These are phyloP conservation scores for Idaea straminata DNA, from an alignment of 2,888 invertebrate genomes.

Conservation along the genomic window DNA sequence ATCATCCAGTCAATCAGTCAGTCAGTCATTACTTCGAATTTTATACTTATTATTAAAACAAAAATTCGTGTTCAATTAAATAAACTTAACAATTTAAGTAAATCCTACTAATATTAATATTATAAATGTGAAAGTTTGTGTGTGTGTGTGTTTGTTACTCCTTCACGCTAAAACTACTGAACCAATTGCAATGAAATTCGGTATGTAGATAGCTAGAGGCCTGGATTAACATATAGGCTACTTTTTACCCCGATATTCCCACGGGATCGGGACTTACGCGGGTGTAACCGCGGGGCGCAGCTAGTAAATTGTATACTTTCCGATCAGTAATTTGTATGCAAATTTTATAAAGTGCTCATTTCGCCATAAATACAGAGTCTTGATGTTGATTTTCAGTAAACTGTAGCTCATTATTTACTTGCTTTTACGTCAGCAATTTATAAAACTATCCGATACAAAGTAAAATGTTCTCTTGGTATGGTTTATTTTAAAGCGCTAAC, in stretches of 20 bases:
- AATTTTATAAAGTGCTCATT: not conserved
- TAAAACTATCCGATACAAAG: not conserved
- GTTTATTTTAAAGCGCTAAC: not conserved
- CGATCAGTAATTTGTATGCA: not conserved
- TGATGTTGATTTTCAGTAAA: constrained; percentile 1
- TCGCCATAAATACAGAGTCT: not conserved
- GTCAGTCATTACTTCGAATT: not conserved
- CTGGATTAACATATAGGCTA: too few relatives aligned
- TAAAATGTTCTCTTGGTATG: not conserved
- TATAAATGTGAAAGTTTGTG: too few relatives aligned
- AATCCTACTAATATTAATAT: too few relatives aligned
- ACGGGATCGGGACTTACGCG: too few relatives aligned
- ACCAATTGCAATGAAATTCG: too few relatives aligned
- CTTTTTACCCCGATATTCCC: too few relatives aligned
- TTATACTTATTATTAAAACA: not conserved
- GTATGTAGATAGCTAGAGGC: too few relatives aligned
- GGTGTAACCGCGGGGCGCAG: too few relatives aligned
- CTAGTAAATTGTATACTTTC: too few relatives aligned
- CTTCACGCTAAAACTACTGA: too few relatives aligned
- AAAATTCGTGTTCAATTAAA: not conserved
- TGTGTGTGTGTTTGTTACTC: too few relatives aligned
- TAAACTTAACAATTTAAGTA: too few relatives aligned
- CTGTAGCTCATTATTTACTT: constrained; percentile 3
- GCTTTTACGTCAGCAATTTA: constrained; percentile 3
- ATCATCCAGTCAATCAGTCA: not conserved